Percentiles rank a stretch among this genome's conserved stretches.
Conservation (phyloP, 2,888 invertebrate species). For the Nemoura dubitans region DNA sequence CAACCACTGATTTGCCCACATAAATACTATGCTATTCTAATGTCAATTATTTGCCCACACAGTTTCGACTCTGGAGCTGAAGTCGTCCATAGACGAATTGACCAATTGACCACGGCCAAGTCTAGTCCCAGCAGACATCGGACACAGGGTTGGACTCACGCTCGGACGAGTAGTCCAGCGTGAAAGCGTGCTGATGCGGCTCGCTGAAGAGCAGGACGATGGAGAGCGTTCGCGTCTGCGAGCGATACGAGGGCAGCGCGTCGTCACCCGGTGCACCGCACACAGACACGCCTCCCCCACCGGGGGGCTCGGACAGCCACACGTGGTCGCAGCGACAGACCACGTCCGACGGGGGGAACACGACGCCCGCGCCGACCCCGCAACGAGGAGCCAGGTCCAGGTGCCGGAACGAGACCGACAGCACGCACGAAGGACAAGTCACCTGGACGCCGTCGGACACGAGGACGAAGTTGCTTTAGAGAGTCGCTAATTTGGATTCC, state of each 20-base stretch:
- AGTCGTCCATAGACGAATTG: too few species aligned
- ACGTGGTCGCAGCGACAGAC: constrained; percentile 68
- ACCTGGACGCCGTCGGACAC: not conserved
- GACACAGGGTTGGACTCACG: too few species aligned
- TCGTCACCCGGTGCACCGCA: constrained; percentile 63
- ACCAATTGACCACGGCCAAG: too few species aligned
- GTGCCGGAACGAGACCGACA: constrained; percentile 64
- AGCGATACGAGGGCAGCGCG: constrained; percentile 62
- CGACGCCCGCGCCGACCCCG: constrained; percentile 57
- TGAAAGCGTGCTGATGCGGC: constrained; percentile 69
- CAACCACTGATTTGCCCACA: too few species aligned
- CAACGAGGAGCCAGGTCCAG: constrained; percentile 60
- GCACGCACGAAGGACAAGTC: constrained; percentile 75
- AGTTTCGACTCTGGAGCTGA: too few species aligned
- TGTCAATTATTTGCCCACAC: too few species aligned
- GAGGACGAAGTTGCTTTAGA: too few species aligned
- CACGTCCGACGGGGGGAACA: too few species aligned
- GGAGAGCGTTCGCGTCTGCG: constrained; percentile 68
- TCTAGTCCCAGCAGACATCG: too few species aligned
- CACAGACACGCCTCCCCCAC: constrained; percentile 70
- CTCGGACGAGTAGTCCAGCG: constrained; percentile 70
- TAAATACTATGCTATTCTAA: too few species aligned
- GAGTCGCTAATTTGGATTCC: too few species aligned
- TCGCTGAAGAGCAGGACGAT: constrained; percentile 69
- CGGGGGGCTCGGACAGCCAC: constrained; percentile 72